Evolutionary conservation across 2,113 vertebrate genomes (phyloP).

Genomic region (Atractosteus spatula): DNA sequence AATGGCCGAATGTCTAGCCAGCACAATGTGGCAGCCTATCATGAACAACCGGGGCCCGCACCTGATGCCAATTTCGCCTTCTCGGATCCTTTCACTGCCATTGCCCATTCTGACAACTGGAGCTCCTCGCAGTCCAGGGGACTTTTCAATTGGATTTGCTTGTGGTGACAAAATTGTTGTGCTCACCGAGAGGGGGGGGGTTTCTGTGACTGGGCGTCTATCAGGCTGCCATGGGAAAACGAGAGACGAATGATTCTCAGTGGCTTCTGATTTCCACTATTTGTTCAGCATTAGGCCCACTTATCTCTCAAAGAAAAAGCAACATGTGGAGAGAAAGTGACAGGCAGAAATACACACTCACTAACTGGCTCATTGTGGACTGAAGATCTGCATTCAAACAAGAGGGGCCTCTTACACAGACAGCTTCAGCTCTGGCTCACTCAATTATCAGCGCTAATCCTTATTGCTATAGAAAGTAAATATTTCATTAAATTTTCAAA

Average conservation of each 20-base stretch:
- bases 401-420: constrained; percentile 79
- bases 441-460: constrained; percentile 99
- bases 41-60: constrained; percentile 77
- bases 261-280: constrained; percentile 99
- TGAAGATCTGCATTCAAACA: constrained; percentile 94
- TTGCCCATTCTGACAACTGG: constrained; percentile 84
- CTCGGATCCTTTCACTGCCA: constrained; percentile 81
- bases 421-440: constrained; percentile 84
- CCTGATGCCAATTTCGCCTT: constrained; percentile 95
- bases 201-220: constrained; percentile 80
- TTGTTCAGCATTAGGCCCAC: constrained; percentile 99
- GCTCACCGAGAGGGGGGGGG: constrained; percentile 69
- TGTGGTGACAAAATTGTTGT: constrained; percentile 93
- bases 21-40: constrained; percentile 93
- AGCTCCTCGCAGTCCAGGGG: constrained; percentile 80
- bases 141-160: constrained; percentile 94
- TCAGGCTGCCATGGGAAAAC: constrained; percentile 99
- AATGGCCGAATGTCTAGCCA: constrained; percentile 93
- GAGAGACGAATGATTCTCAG: constrained; percentile 98
- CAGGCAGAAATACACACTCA: constrained; percentile 87
- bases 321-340: constrained; percentile 98
- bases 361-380: constrained; percentile 83
- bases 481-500: constrained; percentile 99
- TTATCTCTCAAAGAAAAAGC: constrained; percentile 98
- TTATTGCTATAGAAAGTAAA: constrained; percentile 97